Evolutionary conservation across 2,888 invertebrate species (phyloP).

Genomic region (Standfussiana lucernea): DNA sequence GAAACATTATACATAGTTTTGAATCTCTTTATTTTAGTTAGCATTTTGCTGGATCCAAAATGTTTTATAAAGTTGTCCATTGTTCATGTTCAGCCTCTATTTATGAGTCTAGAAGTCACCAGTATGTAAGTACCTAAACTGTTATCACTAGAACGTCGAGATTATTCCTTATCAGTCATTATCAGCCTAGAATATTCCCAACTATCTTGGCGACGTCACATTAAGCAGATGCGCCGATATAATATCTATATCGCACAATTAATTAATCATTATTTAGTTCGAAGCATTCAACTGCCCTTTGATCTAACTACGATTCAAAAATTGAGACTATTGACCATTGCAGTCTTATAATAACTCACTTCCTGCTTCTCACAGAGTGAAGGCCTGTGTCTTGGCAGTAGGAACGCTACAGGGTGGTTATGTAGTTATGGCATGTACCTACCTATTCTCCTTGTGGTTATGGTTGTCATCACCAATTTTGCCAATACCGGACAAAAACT

Average conservation of each 20-base stretch:
- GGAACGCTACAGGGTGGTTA: too few relatives aligned
- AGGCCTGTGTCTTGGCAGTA: too few relatives aligned
- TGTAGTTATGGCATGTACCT: too few relatives aligned
- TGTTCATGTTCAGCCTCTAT: background rate
- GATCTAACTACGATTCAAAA: background rate
- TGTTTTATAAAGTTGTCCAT: too few relatives aligned
- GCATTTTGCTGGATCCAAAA: too few relatives aligned
- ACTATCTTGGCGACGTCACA: constrained; percentile 7
- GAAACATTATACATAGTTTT: too few relatives aligned
- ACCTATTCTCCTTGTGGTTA: too few relatives aligned
- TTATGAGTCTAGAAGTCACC: background rate
- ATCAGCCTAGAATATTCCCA: background rate
- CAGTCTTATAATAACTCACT: background rate
- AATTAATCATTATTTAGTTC: background rate
- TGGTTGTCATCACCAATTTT: too few relatives aligned
- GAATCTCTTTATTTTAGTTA: too few relatives aligned
- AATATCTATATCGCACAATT: background rate
- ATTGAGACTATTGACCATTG: background rate
- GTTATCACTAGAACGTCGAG: constrained; percentile 16
- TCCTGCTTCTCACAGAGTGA: too few relatives aligned
- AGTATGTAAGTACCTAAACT: background rate
- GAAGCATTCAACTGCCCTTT: background rate
- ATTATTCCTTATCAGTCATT: constrained; percentile 38
- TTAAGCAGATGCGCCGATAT: constrained; percentile 13
- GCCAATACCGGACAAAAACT: too few relatives aligned